Evolutionary conservation across 2,797 vertebrate species (phyloP).

Genomic region (Paguma larvata): DNA sequence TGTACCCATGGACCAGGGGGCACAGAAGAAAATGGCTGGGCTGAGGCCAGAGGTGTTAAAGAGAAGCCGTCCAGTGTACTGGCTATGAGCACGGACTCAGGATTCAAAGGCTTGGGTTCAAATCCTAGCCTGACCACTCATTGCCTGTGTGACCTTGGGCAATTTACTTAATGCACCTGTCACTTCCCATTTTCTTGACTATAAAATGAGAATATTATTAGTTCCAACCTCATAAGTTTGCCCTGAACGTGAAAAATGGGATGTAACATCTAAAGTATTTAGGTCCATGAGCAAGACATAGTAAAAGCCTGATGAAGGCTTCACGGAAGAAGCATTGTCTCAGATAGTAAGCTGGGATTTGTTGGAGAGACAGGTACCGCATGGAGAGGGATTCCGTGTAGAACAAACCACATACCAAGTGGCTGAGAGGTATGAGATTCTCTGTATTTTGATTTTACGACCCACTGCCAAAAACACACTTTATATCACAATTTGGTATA

Average conservation of each 20-base stretch:
- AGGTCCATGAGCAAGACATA: not conserved
- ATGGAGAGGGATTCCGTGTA: not conserved
- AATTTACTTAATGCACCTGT: not conserved
- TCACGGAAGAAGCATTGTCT: not conserved
- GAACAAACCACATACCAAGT: not conserved
- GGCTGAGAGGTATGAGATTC: not conserved
- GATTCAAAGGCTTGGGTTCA: not conserved
- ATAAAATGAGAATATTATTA: not conserved
- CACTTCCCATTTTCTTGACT: not conserved
- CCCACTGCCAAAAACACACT: not conserved
- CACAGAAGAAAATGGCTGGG: not conserved
- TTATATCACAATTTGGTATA: not conserved
- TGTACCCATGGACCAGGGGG: not conserved
- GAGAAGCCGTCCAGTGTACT: not conserved
- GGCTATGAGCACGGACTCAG: not conserved
- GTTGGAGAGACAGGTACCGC: not conserved
- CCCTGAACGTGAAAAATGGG: constrained; percentile 35
- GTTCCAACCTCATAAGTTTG: not conserved
- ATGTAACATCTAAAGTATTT: not conserved
- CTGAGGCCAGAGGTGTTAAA: not conserved
- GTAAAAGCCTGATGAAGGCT: not conserved
- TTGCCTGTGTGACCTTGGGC: not conserved
- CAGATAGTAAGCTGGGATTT: not conserved
- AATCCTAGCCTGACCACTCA: not conserved
- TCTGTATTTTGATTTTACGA: not conserved